These are phyloP conservation scores for Ennomos quercinarius DNA, from an alignment of 2,888 invertebrate species.

Conservation along the genomic window DNA sequence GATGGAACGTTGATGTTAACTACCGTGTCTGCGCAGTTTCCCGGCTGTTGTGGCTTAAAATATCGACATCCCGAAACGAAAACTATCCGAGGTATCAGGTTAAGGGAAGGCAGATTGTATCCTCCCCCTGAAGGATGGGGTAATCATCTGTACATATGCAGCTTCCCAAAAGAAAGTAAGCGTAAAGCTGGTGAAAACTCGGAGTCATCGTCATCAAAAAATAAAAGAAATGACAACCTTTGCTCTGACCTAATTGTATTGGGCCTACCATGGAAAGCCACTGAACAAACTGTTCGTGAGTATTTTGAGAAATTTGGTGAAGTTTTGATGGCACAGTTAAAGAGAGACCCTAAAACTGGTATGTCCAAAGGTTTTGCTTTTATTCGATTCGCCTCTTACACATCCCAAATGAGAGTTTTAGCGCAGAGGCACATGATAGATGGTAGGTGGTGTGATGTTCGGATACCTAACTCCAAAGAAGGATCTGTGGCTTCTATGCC, in stretches of 20 bases:
- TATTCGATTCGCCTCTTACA: conserved; percentile 97
- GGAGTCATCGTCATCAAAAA: conserved; percentile 94
- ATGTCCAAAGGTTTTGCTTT: conserved; percentile 99
- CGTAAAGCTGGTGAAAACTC: conserved; percentile 96
- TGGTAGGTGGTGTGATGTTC: conserved; percentile 99
- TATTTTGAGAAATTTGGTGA: conserved; percentile 99
- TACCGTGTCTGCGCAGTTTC: conserved; percentile 98
- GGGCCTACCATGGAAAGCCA: conserved; percentile 98
- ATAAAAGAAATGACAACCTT: conserved; percentile 96
- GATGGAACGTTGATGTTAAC: conserved; percentile 97
- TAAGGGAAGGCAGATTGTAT: conserved; percentile 96
- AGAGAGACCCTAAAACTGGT: conserved; percentile 95
- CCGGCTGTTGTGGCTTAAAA: conserved; percentile 97
- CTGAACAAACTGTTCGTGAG: conserved; percentile 97
- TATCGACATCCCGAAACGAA: conserved; percentile 97
- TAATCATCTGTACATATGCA: conserved; percentile 90
- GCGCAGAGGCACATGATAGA: conserved; percentile 98
- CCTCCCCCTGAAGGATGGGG: conserved; percentile 97
- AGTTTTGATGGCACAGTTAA: conserved; percentile 98
- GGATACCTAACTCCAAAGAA: conserved; percentile 98
- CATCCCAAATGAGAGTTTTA: conserved; percentile 97
- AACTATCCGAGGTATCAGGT: conserved; percentile 94
- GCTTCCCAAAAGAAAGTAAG: conserved; percentile 96
- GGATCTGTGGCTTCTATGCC: conserved; percentile 90
- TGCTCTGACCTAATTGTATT: conserved; percentile 99